Percentiles rank a stretch among this genome's conserved stretches.
Evolutionary conservation across 2,797 vertebrate species (phyloP).

Genomic region (Onychomys torridus): DNA sequence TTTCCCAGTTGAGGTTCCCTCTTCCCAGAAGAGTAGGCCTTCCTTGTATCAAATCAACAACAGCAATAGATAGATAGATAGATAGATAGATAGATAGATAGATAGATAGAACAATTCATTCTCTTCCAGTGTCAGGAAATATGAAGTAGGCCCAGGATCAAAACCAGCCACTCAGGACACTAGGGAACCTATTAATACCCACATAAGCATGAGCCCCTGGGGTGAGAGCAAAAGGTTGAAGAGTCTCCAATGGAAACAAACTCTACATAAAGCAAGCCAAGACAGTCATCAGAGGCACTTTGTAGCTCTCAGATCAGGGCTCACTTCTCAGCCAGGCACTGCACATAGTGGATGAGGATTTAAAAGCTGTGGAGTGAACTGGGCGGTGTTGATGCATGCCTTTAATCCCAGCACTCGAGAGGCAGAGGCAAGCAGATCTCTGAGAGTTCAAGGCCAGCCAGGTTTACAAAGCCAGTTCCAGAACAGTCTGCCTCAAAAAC

Average conservation of each 20-base stretch:
- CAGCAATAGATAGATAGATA: too few species aligned
- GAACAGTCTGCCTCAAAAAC: too few species aligned
- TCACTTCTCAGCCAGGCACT: not conserved
- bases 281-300: not conserved
- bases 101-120: too few species aligned
- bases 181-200: not conserved
- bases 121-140: not conserved
- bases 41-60: not conserved
- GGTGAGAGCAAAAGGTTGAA: not conserved
- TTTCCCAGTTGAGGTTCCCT: not conserved
- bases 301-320: too few species aligned
- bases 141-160: not conserved
- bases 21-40: not conserved
- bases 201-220: not conserved
- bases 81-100: too few species aligned
- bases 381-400: too few species aligned
- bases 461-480: too few species aligned
- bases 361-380: not conserved
- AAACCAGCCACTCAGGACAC: not conserved
- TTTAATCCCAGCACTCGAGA: too few species aligned
- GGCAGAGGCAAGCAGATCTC: too few species aligned
- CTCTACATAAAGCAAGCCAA: not conserved
- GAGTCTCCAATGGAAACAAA: not conserved
- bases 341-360: accelerated
- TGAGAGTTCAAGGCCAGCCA: too few species aligned